These are phyloP conservation scores for Petrolisthes cinctipes DNA, from an alignment of 2,888 invertebrate genomes.

Conservation along the genomic window DNA sequence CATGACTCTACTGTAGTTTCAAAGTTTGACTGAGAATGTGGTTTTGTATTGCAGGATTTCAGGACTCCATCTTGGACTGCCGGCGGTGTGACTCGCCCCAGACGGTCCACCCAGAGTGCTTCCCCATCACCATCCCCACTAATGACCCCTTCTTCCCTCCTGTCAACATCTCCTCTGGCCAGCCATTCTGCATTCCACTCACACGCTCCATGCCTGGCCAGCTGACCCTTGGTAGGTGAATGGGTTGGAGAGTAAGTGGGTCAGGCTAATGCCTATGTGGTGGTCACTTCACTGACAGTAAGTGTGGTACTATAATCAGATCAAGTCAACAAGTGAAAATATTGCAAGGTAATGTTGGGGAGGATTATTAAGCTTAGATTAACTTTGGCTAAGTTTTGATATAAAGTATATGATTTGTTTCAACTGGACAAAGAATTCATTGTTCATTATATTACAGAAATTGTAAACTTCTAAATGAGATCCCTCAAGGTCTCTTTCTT, in stretches of 20 bases:
- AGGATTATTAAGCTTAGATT: neutral
- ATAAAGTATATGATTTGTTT: neutral
- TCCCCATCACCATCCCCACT: conserved; percentile 73
- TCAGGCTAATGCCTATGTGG: too few species aligned
- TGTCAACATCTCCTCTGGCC: conserved; percentile 70
- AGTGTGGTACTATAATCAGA: too few species aligned
- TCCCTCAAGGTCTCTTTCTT: too few species aligned
- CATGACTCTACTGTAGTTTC: neutral
- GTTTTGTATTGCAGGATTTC: conserved; percentile 68
- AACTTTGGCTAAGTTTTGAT: neutral
- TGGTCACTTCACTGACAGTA: too few species aligned
- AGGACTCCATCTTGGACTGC: conserved; percentile 72
- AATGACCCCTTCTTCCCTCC: conserved; percentile 73
- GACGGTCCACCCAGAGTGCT: conserved; percentile 73
- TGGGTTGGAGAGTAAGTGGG: neutral
- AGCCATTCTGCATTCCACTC: conserved; percentile 73
- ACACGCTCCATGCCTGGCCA: conserved; percentile 73
- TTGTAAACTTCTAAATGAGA: too few species aligned
- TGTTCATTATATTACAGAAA: neutral
- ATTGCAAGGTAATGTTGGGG: too few species aligned
- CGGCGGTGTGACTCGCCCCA: conserved; percentile 72
- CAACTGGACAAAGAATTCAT: neutral
- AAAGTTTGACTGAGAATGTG: neutral
- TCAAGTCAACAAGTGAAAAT: too few species aligned
- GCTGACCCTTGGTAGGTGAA: conserved; percentile 71